Evolutionary conservation across 2,888 invertebrate genomes (phyloP), one percentile per base, ranked within the genome.

Genomic region (Chironomus tentans): DNA sequence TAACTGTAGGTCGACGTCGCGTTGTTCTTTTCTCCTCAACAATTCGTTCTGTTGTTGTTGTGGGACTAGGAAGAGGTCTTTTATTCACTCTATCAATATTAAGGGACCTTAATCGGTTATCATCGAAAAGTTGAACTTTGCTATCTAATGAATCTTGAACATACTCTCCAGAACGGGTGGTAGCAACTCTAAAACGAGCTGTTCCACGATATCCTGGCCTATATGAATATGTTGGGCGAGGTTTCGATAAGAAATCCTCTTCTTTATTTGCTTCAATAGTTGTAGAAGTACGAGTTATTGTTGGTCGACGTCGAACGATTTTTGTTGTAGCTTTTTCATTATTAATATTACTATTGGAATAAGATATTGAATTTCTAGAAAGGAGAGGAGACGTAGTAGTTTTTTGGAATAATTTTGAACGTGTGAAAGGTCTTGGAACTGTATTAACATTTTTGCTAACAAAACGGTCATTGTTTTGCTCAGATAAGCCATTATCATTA

Each of bases 101-200:
- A 21, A 72, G 46, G 28, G 72, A 56, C 68, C 72, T 68, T 10
- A 71, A 38, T n/a, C 68, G 68, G 46, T 72, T 73, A 38, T 77
- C 65, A 38, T 77, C 69, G 13, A 28, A 13, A 18, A 56, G n/a
- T 24, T 28, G 38, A 7, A 62, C 7, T 28, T 18, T 50, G 18
- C 12, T 10, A 1, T 50, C 24, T 6, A 50, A n/a, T 12, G 18
- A 0, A 24, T 61, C n/a, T n/a, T 28, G n/a, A 61, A 46, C 38
- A 21, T 72, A 72, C 22, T 72, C 28, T 10, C 72, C 72, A 4
- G 72, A 38, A 18, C 18, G 61, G 10, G 61, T 18, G 2, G 72
- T 18, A 7, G 28, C 13, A 15, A 22, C 10, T n/a, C 72, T 72
- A 24, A 72, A 72, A 38, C 62, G 61, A 18, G 72, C 72, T 13